Evolutionary conservation across 2,113 vertebrate genomes (phyloP), one percentile per base, ranked within the genome.

Genomic region (Semicossyphus pulcher): DNA sequence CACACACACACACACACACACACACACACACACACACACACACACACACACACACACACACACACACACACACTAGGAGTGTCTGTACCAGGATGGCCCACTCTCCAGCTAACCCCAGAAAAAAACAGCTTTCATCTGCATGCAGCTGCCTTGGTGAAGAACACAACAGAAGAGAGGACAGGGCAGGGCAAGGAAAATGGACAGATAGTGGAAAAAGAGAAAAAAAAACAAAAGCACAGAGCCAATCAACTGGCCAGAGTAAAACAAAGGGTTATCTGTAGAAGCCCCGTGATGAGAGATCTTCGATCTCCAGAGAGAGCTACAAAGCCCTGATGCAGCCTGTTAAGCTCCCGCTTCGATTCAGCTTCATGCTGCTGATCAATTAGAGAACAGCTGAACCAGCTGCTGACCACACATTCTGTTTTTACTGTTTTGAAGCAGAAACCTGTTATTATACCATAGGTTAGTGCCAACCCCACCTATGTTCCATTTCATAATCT

Each of bases 261-360:
- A 34, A 80, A 88, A 91, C 86, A 92, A 90, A 92, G 83, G 45
- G 63, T 62, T 71, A 65, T 86, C 86, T 89, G 87, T 90, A 74
- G 78, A 77, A 79, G 48, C 79, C 62, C 70, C 57, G 67, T 59
- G 81, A 77, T 86, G 87, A 77, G 75, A 70, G 74, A 71, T 79
- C 76, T 86, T 89, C 66, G 78, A 85, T 84, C 77, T 79, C 81
- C 28, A 47, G 69, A 64, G 8, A 68, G 62, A 37, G 75, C 69
- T 36, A 48, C 70, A 83, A 85, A 88, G 76, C 78, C 72, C 84
- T 15, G 61, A 77, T 65, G 54, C 1, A 72, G 74, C 53, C 73
- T 4, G 54, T 77, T 81, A 84, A 90, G 74, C 81, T 56, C 69
- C 66, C 26, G 5, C 59, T 72, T 84, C 57, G 75, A 90, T 81